Evolutionary conservation across 2,113 vertebrate species (phyloP), one percentile per base, ranked within the genome.

Genomic region (Acrocephalus arundinaceus): DNA sequence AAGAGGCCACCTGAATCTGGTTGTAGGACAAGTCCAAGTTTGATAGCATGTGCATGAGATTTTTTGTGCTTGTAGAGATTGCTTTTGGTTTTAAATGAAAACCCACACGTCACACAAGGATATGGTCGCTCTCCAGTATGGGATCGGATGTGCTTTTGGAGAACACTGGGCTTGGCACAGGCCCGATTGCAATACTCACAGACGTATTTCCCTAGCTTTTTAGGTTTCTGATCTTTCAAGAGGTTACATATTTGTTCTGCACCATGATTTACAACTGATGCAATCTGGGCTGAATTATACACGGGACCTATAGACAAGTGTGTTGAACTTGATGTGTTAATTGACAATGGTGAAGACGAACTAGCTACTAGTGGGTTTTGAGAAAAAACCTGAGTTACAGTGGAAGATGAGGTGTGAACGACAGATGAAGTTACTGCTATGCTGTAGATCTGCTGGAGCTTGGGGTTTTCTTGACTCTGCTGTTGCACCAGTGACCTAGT

Each of bases 51-150:
- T 8, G 99, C 99, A n/a, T 99, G 99, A 39, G 99, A 99, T 48
- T 99, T 99, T 97, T 99, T 99, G 98, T 99, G 99, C 98, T 99
- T 99, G 96, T 99, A 99, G 59, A 99, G 97, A 96, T 99, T 99
- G 96, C 99, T 99, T 98, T 99, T 99, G 87, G 99, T 99, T 97
- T 99, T 99, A 97, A 99, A 99, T 0, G 99, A 99, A 97, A 99
- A 99, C n/a, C 99, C 99, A 93, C 99, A 99, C 0, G 99, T 99
- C 71, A 99, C 98, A 92, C 99, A 99, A 41, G 99, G 99, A 91
- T 99, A 99, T 0, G 99, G 99, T 37, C 99, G 98, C 90, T 99
- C 99, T 72, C 99, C 99, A 8, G 99, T 99, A 97, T 99, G 99
- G 73, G 99, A 99, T 86, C 99, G 97, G 92, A 99, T 99, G 92